Base-by-base conservation (phyloP, 92 coral and sea anemone species). In the Epizoanthus illoricatus region DNA sequence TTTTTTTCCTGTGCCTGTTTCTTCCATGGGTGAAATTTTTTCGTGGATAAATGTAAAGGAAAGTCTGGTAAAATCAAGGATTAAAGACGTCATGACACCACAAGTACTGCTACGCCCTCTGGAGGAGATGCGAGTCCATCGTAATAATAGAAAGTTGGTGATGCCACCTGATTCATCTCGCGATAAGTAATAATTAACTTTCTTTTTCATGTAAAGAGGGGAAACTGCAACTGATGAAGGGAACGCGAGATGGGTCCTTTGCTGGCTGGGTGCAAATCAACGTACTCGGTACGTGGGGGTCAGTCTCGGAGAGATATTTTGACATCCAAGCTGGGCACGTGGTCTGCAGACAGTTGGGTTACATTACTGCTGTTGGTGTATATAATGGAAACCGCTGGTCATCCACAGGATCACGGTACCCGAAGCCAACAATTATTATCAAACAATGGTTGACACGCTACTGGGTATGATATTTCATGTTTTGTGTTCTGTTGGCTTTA, bases 381-480 rank as follows among this genome's bases (percentile, higher is more conserved):
- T 70, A 40, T 21, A 70, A 70, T 18, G 75, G 75, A 42, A 70
- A 70, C 75, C 75, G 75, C 75, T 70, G 75, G 75, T 41, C 75
- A 16, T 5, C 36, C 39, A 45, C 52, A 45, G 10, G 11, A 45
- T 45, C 52, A 10, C 11, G 0, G 0, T 17, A 36, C 19, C 17
- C 12, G 41, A 3, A 1, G 75, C 36, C 28, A 18, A 8, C 11
- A 5, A 70, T 45, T 45, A 45, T 5, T 45, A 45, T 5, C 7
- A 45, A 45, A 1, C 75, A 43, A 18, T 70, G 57, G 54, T 42
- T 43, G 19, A 41, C n/a, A 18, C 1, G 3, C 16, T 70, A 70
- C 58, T 1, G 5, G 75, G 75, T 70, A 43, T 17, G 75, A 3
- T 17, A 2, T 19, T 40, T 23, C 36, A 5, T n/a, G 10, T 45